These are phyloP conservation scores for Sterna hirundo DNA, from an alignment of 2,113 vertebrate species.

Conservation along the genomic window DNA sequence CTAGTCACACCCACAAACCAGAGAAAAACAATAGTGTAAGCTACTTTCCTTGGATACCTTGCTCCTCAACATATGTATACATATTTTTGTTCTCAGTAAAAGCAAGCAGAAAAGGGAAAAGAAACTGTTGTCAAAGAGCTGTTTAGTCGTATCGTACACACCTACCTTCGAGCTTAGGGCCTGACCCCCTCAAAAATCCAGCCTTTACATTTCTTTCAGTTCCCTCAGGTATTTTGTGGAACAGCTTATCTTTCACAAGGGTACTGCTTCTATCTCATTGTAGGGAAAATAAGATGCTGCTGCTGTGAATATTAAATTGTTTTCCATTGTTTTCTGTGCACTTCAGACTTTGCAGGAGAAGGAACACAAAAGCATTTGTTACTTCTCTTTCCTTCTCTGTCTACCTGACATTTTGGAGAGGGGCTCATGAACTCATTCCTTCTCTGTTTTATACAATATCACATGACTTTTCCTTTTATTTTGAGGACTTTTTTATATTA, in stretches of 20 bases:
- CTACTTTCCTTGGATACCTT: slow-evolving; percentile 17
- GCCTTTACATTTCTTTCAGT: not conserved
- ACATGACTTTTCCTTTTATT: not conserved
- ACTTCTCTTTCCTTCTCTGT: not conserved
- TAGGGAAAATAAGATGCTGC: not conserved
- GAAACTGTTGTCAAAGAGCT: slow-evolving; percentile 4
- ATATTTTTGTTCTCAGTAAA: slow-evolving; percentile 27
- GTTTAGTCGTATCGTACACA: not conserved
- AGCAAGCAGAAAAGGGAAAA: slow-evolving; percentile 23
- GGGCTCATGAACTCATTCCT: not conserved
- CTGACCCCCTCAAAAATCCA: not conserved
- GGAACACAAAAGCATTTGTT: not conserved
- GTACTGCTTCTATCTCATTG: not conserved
- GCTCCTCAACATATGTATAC: not conserved
- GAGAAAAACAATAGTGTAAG: slow-evolving; percentile 15
- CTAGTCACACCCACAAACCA: not conserved
- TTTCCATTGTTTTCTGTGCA: not conserved
- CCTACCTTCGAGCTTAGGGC: not conserved
- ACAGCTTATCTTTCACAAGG: not conserved
- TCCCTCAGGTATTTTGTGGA: not conserved
- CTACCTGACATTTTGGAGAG: not conserved
- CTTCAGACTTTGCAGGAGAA: not conserved
- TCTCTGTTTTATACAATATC: not conserved
- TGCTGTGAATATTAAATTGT: not conserved
- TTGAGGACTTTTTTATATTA: not conserved